phyloP scores from a whole-genome alignment of 2,113 vertebrate species.

The Zosterops borbonicus region DNA sequence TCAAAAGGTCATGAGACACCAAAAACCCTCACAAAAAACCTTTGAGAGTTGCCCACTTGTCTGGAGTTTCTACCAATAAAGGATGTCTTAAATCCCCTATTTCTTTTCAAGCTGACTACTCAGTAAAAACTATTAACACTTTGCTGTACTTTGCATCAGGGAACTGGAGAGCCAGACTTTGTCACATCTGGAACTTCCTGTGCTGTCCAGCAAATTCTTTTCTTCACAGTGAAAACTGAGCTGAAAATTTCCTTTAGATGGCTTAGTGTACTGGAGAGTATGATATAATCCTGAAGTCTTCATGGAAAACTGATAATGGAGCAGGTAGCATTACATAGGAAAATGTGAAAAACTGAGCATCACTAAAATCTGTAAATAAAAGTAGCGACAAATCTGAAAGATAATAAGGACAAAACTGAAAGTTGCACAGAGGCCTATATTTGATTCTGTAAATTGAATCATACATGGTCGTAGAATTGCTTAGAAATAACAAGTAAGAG shows the following conservation, averaged over 20 bases:
- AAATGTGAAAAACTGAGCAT: neutral
- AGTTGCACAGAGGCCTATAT: neutral
- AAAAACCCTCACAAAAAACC: neutral
- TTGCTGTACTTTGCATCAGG: neutral
- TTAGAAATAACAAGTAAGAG: neutral
- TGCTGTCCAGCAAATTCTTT: neutral
- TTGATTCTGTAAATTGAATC: neutral
- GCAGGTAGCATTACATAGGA: rapidly evolving
- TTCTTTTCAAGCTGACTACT: neutral
- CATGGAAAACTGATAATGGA: neutral
- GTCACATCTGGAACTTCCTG: neutral
- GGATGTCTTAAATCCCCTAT: neutral
- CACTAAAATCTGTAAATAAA: neutral
- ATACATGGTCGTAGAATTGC: neutral
- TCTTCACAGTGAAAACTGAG: neutral
- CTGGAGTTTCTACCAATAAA: neutral
- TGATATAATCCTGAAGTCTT: neutral
- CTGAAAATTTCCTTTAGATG: neutral
- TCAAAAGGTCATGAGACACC: neutral
- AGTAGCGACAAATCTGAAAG: neutral
- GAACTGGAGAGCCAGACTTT: neutral
- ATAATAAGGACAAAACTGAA: neutral
- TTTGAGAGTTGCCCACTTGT: neutral
- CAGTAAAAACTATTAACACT: neutral
- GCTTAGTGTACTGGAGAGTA: neutral